These are phyloP conservation scores for Chaetodon auriga DNA, from an alignment of 2,113 vertebrate species.

Conservation along the genomic window DNA sequence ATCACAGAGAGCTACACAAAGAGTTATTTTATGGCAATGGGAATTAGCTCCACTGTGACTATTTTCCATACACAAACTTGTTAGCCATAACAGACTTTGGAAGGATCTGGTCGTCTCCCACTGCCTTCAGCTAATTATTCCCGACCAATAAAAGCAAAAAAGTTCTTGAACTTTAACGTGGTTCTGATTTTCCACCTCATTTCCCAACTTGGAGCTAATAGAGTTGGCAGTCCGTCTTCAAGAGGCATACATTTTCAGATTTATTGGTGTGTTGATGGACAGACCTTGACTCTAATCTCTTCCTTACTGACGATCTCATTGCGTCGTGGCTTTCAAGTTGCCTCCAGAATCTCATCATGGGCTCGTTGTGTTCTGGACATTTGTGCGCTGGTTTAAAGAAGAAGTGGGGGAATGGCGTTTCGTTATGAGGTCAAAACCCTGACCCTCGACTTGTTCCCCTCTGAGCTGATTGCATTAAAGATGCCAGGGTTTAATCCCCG, in stretches of 20 bases:
- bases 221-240: conserved; percentile 42
- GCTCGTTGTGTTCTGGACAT: conserved; percentile 11
- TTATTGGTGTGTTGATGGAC: conserved; percentile 62
- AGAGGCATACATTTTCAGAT: conserved; percentile 52
- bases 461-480: conserved; percentile 39
- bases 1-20: conserved; percentile 30
- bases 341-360: conserved; percentile 15
- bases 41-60: conserved; percentile 20
- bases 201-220: conserved; percentile 45
- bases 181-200: conserved; percentile 76
- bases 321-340: conserved; percentile 39
- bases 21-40: conserved; percentile 40
- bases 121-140: conserved; percentile 44
- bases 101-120: conserved; percentile 29
- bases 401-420: conserved; percentile 26
- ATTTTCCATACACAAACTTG: conserved; percentile 26
- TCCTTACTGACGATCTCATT: conserved; percentile 30
- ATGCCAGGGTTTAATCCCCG: conserved; percentile 45
- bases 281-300: conserved; percentile 46
- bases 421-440: conserved; percentile 22
- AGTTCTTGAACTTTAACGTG: conserved; percentile 26
- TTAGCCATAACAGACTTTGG: neutral
- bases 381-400: conserved; percentile 22
- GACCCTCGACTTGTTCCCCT: conserved; percentile 18
- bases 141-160: conserved; percentile 28